Evolutionary conservation across 2,797 vertebrate species (phyloP), one percentile per base, ranked within the genome.

Genomic region (Malurus leucopterus): DNA sequence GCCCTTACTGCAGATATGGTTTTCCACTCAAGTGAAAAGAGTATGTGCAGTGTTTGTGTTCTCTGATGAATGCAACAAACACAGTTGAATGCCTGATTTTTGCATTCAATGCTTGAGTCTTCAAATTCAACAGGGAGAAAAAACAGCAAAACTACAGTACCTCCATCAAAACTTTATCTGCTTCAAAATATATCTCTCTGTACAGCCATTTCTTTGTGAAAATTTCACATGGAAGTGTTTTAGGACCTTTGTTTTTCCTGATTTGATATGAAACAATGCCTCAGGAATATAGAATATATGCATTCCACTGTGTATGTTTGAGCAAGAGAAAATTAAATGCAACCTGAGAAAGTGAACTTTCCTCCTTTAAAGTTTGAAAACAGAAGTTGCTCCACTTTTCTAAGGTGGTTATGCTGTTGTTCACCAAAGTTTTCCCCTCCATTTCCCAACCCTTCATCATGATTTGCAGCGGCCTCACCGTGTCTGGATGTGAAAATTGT

Each of bases 401-500:
- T 53, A 57, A 63, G 14, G 13, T 50, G 16, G 20, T 16, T 62
- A 23, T 71, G 40, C 27, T 46, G 13, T 64, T 64, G n/a, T 47
- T 83, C 20, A 44, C 22, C 51, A 54, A 55, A 79, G 10, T 46
- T 79, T 58, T 23, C 23, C 9, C 23, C 34, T 69, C 32, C 24
- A 43, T 8, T 76, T 80, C 63, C 50, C 17, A n/a, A 16, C 34
- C 40, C 29, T 62, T 89, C 51, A 47, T 68, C 54, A 70, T 30
- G 13, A 74, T 59, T 74, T 59, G 68, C 32, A 36, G 57, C 10
- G 20, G 19, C 29, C 97, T 97, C 93, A 98, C 98, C 98, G 98
- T 89, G 99, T 99, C 94, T 99, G 99, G 93, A 99, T 98, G 93
- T 99, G 99, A 95, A 99, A 99, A 96, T 99, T 99, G 96, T 99